Base-by-base conservation (phyloP, 2,888 invertebrate species). In the Caenorhabditis sp. region DNA sequence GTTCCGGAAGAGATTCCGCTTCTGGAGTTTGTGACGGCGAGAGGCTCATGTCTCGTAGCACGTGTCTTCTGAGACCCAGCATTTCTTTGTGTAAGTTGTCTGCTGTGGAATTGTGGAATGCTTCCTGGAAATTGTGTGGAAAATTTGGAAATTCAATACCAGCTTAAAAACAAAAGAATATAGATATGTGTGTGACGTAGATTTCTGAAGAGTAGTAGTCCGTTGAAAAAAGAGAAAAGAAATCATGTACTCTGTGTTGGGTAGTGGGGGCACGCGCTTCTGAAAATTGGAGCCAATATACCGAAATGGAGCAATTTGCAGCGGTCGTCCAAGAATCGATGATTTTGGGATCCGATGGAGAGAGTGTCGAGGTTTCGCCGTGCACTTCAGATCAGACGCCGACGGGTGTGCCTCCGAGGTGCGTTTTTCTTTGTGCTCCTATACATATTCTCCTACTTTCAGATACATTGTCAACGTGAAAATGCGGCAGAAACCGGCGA, bases 301-400 rank as follows among this genome's bases (percentile, higher is more conserved):
- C n/a, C 24, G 54, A 22, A n/a, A 49, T 41, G 51, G 47, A 47
- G 47, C 47, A 74, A 41, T 35, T 90, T 91, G 80, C 86, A 92
- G 92, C 92, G 28, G 92, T 92, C 24, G 92, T 92, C 31, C 92
- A 92, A 82, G 92, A 92, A 80, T 85, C 89, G 28, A 85, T 87
- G 66, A 89, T 88, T 22, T 85, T 92, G 51, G 92, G 92, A n/a
- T 90, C 90, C 6, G 92, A 92, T 84, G 92, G 91, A 49, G 92
- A 92, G 80, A 89, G 89, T 54, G 85, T 91, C 41, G 92, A 92
- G 81, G 90, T 88, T 10, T 88, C 87, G n/a, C 89, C 89, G 41
- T 89, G 87, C 56, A 88, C 89, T 54, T 89, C 89, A 5, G 89
- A 89, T 80, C 89, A 89, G 72, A 88, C 88, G 35, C 87, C 89